A percentile compares a stretch with the other conserved stretches of the same genome.
Conservation (phyloP, 2,113 vertebrate species). For the Chionomys nivalis region DNA sequence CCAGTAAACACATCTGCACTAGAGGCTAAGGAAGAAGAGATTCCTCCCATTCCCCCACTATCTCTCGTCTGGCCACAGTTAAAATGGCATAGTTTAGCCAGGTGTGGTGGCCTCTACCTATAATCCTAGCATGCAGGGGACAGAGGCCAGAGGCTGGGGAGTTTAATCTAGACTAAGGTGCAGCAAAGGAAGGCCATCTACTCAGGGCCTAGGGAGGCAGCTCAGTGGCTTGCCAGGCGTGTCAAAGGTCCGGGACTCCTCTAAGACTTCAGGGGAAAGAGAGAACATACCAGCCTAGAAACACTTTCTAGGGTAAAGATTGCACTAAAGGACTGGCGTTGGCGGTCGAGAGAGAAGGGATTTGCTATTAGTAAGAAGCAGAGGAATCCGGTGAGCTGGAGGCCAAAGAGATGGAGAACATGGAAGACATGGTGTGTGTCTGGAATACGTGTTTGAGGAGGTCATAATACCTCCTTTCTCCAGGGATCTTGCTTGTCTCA, state of each 20-base stretch:
- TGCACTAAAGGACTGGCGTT: neutral
- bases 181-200: neutral
- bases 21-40: neutral
- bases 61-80: neutral
- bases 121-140: neutral
- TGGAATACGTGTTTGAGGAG: neutral
- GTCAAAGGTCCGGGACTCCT: too few species aligned
- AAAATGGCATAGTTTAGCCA: neutral
- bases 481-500: neutral
- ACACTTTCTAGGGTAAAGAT: neutral
- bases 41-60: neutral
- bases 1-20: neutral
- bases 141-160: neutral
- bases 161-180: neutral
- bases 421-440: neutral
- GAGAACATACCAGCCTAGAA: neutral
- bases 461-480: neutral
- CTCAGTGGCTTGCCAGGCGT: neutral
- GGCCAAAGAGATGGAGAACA: neutral
- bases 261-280: neutral
- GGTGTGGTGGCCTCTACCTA: neutral
- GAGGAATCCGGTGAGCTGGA: neutral
- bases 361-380: neutral
- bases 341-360: neutral
- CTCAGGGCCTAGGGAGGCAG: too few species aligned